Conservation (phyloP, 2,888 invertebrate genomes). For the Rutpela maculata region DNA sequence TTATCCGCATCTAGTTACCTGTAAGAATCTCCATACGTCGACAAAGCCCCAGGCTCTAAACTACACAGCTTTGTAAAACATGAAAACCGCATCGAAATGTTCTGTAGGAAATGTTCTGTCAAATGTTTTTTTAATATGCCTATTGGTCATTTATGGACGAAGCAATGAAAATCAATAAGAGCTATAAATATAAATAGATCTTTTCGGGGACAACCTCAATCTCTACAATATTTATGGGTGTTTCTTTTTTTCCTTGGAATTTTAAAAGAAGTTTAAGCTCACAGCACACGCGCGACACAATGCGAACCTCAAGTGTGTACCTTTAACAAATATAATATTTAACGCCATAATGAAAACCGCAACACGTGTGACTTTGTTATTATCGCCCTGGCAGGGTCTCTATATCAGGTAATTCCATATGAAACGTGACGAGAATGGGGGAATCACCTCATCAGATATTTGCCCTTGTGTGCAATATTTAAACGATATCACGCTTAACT, state of each 20-base stretch:
- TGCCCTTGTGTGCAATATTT: conserved; percentile 30
- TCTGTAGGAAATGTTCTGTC: too few species aligned
- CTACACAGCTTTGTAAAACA: too few species aligned
- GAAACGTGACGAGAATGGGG: conserved; percentile 28
- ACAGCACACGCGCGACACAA: neutral
- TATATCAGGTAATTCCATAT: conserved; percentile 40
- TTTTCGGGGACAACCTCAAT: too few species aligned
- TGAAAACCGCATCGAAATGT: too few species aligned
- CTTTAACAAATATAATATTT: conserved; percentile 12
- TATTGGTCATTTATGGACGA: too few species aligned
- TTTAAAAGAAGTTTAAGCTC: neutral
- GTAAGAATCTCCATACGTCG: too few species aligned
- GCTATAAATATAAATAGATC: too few species aligned
- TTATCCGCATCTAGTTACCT: too few species aligned
- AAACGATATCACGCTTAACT: conserved; percentile 19
- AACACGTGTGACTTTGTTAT: conserved; percentile 34
- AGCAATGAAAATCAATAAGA: too few species aligned
- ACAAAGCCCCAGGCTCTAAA: too few species aligned
- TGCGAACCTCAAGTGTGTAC: neutral
- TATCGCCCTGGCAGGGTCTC: conserved; percentile 28
- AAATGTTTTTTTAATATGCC: too few species aligned
- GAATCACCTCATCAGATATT: conserved; percentile 31
- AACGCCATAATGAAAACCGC: conserved; percentile 15
- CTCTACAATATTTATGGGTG: too few species aligned
- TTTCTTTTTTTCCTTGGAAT: neutral